phyloP scores from a whole-genome alignment of 2,888 invertebrate species.

The Philopedon plagiatum region DNA sequence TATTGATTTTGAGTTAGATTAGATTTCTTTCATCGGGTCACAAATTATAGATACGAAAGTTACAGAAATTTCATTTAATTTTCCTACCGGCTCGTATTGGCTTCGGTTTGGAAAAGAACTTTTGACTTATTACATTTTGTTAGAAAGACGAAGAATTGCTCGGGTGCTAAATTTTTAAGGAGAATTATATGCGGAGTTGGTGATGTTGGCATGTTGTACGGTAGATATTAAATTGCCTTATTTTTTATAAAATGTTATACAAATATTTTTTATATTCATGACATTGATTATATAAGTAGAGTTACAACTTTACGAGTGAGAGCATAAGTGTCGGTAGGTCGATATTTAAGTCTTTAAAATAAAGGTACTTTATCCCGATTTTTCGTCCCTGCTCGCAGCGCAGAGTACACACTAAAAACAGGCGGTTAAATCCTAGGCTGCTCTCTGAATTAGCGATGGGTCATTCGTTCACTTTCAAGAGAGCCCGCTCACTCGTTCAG shows the following conservation, averaged over 20 bases:
- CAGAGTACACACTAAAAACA: no score
- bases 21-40: constrained; percentile 25
- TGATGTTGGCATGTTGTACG: neutral
- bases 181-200: constrained; percentile 8
- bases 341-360: no score
- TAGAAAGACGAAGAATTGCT: constrained; percentile 3
- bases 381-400: no score
- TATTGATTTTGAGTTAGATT: constrained; percentile 29
- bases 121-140: constrained; percentile 19
- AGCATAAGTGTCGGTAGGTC: no score
- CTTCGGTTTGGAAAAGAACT: constrained; percentile 6
- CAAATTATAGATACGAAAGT: constrained; percentile 30
- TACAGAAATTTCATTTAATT: constrained; percentile 29
- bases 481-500: no score
- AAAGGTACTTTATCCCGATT: no score
- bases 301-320: no score
- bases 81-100: constrained; percentile 16
- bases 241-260: neutral
- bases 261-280: no score
- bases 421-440: no score
- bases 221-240: neutral
- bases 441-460: no score
- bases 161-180: constrained; percentile 4
- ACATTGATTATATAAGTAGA: no score
- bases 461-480: no score